phyloP scores from a whole-genome alignment of 2,113 vertebrate species.

The Semnopithecus entellus region DNA sequence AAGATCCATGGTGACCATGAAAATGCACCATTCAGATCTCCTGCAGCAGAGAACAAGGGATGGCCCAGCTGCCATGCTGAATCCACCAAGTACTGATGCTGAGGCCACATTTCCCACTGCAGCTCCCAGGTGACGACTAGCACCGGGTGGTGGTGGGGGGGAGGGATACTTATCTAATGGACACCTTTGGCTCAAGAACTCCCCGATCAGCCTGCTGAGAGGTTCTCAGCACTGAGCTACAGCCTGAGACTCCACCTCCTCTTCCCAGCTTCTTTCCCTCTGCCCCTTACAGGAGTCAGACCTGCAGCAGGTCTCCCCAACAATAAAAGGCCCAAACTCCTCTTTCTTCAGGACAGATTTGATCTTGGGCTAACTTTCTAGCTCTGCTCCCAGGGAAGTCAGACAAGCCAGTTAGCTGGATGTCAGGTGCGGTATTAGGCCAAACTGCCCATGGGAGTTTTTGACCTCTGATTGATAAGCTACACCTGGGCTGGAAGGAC shows the following conservation, averaged over 20 bases:
- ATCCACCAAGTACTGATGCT: too few species aligned
- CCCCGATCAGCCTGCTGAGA: neutral
- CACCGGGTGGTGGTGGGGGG: neutral
- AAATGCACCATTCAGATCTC: neutral
- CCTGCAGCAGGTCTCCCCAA: too few species aligned
- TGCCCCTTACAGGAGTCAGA: neutral
- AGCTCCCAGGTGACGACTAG: neutral
- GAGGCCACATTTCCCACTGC: neutral
- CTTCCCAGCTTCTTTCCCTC: accelerated
- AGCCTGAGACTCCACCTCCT: neutral
- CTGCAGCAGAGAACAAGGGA: neutral
- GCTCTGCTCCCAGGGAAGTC: neutral
- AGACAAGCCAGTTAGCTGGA: neutral
- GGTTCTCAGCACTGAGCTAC: neutral
- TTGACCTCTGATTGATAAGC: neutral
- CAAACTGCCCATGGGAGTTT: neutral
- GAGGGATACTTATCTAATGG: neutral
- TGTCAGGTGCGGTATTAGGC: too few species aligned
- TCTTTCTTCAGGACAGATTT: neutral
- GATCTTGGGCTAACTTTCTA: neutral
- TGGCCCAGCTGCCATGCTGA: neutral
- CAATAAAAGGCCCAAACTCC: neutral
- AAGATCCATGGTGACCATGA: neutral
- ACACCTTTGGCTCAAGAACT: neutral
- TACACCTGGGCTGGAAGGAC: neutral